These are phyloP conservation scores for Cephalopachus bancanus DNA, from an alignment of 2,797 vertebrate species.

Conservation along the genomic window DNA sequence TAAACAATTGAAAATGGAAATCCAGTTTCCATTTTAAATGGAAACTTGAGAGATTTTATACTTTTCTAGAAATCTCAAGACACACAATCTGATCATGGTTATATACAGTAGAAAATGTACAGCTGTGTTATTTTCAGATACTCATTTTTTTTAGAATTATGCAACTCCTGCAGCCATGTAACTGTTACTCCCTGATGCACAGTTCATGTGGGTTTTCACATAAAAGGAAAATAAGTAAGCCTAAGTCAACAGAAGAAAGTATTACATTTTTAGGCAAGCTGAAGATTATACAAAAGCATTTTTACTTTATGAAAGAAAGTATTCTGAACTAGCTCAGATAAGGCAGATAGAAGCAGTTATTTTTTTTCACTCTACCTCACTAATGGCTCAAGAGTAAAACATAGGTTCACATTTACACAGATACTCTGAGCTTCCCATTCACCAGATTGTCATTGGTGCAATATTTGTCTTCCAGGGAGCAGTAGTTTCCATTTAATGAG, in stretches of 20 bases:
- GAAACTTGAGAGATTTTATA: not conserved
- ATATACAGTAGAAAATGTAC: not conserved
- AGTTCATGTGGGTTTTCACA: not conserved
- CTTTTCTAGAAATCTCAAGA: not conserved
- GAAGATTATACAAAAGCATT: not conserved
- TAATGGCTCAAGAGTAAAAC: not conserved
- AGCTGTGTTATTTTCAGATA: not conserved
- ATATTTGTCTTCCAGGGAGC: not conserved
- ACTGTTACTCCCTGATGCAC: not conserved
- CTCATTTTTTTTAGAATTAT: not conserved
- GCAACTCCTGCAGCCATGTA: not conserved
- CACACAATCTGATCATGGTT: not conserved
- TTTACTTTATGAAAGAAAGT: not conserved
- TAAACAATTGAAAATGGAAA: not conserved
- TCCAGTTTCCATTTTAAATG: not conserved
- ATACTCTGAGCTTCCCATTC: not conserved
- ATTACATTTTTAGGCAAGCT: conserved; percentile 7
- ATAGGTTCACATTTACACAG: not conserved
- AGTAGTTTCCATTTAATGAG: not conserved
- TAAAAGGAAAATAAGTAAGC: not conserved
- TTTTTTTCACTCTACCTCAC: not conserved
- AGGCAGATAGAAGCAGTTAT: not conserved
- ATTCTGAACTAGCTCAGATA: not conserved
- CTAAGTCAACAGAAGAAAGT: not conserved
- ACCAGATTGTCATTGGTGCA: not conserved